Evolutionary conservation across 2,113 vertebrate species (phyloP), one percentile per base, ranked within the genome.

Genomic region (Conger conger): DNA sequence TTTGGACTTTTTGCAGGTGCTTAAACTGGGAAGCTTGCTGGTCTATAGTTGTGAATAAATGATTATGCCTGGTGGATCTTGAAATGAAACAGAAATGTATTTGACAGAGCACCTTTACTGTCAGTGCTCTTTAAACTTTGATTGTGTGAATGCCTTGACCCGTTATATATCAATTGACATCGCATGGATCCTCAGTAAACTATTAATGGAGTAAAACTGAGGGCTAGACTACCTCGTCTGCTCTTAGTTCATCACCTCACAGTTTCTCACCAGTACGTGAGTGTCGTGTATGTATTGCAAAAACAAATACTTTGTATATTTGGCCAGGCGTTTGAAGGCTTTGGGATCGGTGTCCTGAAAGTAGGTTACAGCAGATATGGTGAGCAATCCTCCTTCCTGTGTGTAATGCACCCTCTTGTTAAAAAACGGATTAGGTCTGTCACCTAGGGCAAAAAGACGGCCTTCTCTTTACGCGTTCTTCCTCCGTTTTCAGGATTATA

Each of bases 401-500:
- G 83, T 60, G 78, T 40, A 63, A 63, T 63, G 5, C 23, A 8
- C 20, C 20, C 57, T 63, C 57, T 9, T 63, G 57, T 23, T 27
- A 63, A 18, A 20, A 63, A 27, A 63, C 23, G 57, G 57, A 63
- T 63, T 63, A 27, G 57, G 57, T 3, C 57, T 36, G 17, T 33
- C 8, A 77, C 40, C 76, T 11, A 77, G 27, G 18, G 57, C 57
- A 63, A 27, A 35, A 3, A 30, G 33, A 78, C 6, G 11, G 17
- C 18, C 38, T 37, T 38, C 16, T 78, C 36, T 18, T 81, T 11
- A 54, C 73, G 16, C 15, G 18, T 40, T 40, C 60, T 85, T 60
- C 85, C 88, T 57, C 85, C 84, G 86, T 76, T 89, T 94, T 86
- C 83, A 98, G 97, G 93, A 92, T 92, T 93, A 92, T 90, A 93